Evolutionary conservation across 1,140 invertebrate species (phyloP), one percentile per base, ranked within the genome.

Genomic region (Drosophila bocki): DNA sequence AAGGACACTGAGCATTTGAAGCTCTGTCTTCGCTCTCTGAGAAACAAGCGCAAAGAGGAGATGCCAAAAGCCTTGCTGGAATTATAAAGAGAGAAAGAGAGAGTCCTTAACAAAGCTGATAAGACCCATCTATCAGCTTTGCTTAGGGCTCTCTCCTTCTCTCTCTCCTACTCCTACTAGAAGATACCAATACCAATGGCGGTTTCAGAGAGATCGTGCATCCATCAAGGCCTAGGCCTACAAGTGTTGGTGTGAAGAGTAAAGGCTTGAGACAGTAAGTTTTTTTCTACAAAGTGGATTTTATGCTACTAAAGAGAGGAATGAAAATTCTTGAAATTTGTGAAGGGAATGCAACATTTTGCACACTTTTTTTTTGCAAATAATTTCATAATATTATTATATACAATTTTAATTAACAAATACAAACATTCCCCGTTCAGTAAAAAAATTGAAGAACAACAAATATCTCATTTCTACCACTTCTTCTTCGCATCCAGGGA

Each of bases 401-500:
- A 29, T n/a, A 4, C n/a, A 48, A 48, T 48, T 50, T n/a, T 29
- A 50, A 53, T 48, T 3, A 48, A 48, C 22, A 48, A 48, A 48
- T 19, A 48, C 6, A 22, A 12, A 15, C 2, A 13, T 19, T 3
- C 7, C 3, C 7, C 32, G 6, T 22, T 22, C 13, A 26, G 19
- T 48, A 26, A 22, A 47, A 47, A 7, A 35, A 15, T 15, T 19
- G 13, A 8, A 4, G 7, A 8, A 35, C n/a, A 17, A 19, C 1
- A 17, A 19, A n/a, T 9, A 32, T 32, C 11, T 7, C 4, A 13
- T 15, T 37, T 54, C 93, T 96, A 99, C 98, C 98, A 99, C 92
- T 97, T 97, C 94, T 99, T 99, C 94, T 99, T 99, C 91, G 99
- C 99, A 94, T 99, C 99, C 97, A 99, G 99, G 54, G 98, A 99